phyloP scores from a whole-genome alignment of 2,888 invertebrate genomes.

The Drosophila melanosoma region DNA sequence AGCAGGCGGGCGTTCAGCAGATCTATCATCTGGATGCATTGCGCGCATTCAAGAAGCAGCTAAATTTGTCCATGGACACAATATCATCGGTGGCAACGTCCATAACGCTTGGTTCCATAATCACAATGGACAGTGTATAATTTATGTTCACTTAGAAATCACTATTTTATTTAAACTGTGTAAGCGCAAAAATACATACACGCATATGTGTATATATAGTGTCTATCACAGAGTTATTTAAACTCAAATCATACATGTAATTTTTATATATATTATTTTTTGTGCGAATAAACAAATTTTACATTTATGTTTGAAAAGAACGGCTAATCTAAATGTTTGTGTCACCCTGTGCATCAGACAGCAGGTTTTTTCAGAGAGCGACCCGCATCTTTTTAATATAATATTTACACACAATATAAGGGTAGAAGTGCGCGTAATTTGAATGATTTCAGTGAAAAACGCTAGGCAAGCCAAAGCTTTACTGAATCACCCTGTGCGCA shows the following conservation, averaged over 20 bases:
- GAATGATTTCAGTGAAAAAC: background rate
- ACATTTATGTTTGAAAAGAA: conserved; percentile 1
- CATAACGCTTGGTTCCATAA: conserved; percentile 71
- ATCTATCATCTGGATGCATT: conserved; percentile 82
- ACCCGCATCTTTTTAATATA: conserved; percentile 49
- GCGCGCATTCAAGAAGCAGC: conserved; percentile 79
- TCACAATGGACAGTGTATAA: conserved; percentile 65
- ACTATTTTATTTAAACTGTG: conserved; percentile 1
- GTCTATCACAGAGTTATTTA: conserved; percentile 17
- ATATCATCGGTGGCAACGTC: conserved; percentile 84
- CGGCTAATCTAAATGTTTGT: conserved; percentile 15
- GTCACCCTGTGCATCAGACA: conserved; percentile 36
- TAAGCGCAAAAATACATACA: conserved; percentile 9
- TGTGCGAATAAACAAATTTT: conserved; percentile 41
- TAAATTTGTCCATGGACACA: conserved; percentile 83
- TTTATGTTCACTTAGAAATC: conserved; percentile 8
- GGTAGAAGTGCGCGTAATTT: conserved; percentile 9
- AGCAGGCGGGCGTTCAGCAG: conserved; percentile 78
- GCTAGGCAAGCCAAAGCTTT: conserved; percentile 25
- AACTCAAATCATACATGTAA: conserved; percentile 27
- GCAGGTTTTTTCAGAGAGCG: conserved; percentile 32
- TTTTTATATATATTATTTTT: conserved; percentile 27
- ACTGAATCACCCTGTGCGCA: conserved; percentile 33
- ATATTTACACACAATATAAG: background rate
- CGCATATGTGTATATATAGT: conserved; percentile 20